These are phyloP conservation scores for Macrosiphum euphorbiae DNA, from an alignment of 2,888 invertebrate species.

Conservation along the genomic window DNA sequence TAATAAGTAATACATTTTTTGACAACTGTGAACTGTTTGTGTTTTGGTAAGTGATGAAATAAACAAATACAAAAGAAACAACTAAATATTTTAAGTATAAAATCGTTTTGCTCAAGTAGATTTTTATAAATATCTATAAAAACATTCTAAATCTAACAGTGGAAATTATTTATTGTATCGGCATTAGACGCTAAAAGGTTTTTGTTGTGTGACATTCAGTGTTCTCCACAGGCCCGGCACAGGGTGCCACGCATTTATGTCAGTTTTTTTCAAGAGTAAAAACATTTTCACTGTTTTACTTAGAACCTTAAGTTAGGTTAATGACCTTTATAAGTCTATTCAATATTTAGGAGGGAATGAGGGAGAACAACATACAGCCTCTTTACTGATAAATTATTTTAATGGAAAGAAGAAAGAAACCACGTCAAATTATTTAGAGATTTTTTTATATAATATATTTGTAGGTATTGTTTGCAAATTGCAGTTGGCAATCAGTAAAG, in stretches of 20 bases:
- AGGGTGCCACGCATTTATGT: constrained; percentile 23
- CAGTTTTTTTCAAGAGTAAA: background rate
- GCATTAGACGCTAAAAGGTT: constrained; percentile 30
- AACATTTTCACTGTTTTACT: background rate
- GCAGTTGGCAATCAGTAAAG: background rate
- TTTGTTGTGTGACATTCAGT: background rate
- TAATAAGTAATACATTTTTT: background rate
- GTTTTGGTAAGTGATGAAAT: background rate
- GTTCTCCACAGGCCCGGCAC: too few species aligned
- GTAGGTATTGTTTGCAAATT: too few species aligned
- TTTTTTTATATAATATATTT: background rate
- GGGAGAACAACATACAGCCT: background rate
- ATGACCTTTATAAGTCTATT: background rate
- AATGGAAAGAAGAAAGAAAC: background rate
- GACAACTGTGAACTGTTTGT: background rate
- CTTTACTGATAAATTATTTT: background rate
- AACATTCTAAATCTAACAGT: background rate
- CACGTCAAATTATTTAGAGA: background rate
- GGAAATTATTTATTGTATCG: background rate
- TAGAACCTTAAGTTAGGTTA: background rate
- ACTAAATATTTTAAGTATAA: background rate
- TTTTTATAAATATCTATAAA: background rate
- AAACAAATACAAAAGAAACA: background rate
- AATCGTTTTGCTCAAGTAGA: background rate
- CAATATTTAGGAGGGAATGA: background rate